Evolutionary conservation across 2,888 invertebrate species (phyloP), one percentile per base, ranked within the genome.

Genomic region (Drosophila mayaguana): DNA sequence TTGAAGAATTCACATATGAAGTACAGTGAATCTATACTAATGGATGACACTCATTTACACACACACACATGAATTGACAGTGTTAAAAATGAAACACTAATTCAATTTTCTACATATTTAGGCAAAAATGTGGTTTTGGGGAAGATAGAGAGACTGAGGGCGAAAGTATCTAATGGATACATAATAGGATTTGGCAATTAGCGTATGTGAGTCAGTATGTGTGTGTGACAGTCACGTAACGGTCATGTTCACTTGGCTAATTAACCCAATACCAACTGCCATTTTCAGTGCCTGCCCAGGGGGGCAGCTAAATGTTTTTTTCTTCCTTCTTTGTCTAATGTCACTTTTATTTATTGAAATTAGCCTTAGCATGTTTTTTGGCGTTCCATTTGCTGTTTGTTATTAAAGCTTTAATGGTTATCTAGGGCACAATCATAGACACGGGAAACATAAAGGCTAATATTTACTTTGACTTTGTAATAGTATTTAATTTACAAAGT

Each of bases 131-230:
- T 59, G 48, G 53, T 53, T 42, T 48, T 32, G 8, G 7, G 7
- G 3, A 14, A 4, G 34, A 4, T 4, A 14, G 7, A 14, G 42
- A 60, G 46, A 50, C 54, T 78, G 84, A 2, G 48, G n/a, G 18
- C 20, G 16, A 53, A 53, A 84, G 83, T 87, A 73, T 89, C 89
- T 90, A 90, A 90, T 90, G 90, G 90, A 90, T 85, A 88, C 86
- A 90, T 90, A 90, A 90, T 88, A 90, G 86, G 89, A 90, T 90
- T 90, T 90, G 83, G 81, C 82, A 88, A 86, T 88, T 89, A 87
- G 82, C 73, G 72, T 64, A 61, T 51, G 70, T 62, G 64, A 69
- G 68, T 69, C 56, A 45, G 48, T 66, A 2, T 68, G 57, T 68
- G 68, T 60, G 68, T 71, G 71, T 51, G 65, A 32, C 63, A 63